Percentiles rank a stretch among this genome's conserved stretches.
phyloP scores from a whole-genome alignment of 2,113 vertebrate species.

The Machaerirhynchus nigripectus region DNA sequence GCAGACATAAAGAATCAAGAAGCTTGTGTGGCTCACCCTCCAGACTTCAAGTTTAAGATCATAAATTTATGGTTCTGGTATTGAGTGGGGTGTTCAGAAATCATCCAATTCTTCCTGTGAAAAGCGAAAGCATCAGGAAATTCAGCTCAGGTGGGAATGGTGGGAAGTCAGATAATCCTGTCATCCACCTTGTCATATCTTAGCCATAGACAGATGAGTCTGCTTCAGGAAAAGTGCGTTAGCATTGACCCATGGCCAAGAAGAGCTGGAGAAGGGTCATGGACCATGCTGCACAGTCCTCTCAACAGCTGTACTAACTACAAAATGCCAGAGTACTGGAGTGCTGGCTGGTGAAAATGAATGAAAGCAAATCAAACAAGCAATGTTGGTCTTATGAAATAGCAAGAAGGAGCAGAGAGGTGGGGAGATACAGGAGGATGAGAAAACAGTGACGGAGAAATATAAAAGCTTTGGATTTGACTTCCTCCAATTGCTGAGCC shows the following conservation, averaged over 20 bases:
- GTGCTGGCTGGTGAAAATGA: not conserved
- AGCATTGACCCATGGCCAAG: not conserved
- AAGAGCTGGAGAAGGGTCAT: not conserved
- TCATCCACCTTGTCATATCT: not conserved
- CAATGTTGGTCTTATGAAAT: not conserved
- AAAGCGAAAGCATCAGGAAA: not conserved
- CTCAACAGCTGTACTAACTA: not conserved
- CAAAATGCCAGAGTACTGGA: accelerated
- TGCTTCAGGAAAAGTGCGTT: not conserved
- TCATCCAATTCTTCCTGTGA: not conserved
- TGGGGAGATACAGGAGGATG: not conserved
- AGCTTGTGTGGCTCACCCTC: not conserved
- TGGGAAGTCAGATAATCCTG: not conserved
- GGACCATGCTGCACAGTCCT: too few relatives aligned
- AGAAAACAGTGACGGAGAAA: not conserved
- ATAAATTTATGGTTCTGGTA: not conserved
- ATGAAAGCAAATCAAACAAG: not conserved
- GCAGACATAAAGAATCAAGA: not conserved
- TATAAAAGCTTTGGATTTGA: not conserved
- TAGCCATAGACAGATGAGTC: not conserved
- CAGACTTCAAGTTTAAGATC: not conserved
- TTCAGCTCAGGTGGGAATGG: not conserved
- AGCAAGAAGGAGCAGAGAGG: not conserved
- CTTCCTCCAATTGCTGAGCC: not conserved
- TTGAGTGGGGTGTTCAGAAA: not conserved